These are phyloP conservation scores for Poeciliopsis prolifica DNA, from an alignment of 2,113 vertebrate species.

Conservation along the genomic window DNA sequence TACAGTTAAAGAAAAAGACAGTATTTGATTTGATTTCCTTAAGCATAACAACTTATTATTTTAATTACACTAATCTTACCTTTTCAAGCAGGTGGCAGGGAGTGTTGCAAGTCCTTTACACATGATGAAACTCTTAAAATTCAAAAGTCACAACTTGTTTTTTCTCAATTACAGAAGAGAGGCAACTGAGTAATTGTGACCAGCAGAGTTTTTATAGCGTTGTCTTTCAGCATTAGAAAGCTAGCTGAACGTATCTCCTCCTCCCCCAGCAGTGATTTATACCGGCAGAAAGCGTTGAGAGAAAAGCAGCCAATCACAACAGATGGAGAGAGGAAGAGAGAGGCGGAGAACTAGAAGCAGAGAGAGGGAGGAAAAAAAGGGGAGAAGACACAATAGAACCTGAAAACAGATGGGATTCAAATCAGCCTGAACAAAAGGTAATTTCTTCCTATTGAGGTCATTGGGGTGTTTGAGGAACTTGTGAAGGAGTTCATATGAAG, in stretches of 20 bases:
- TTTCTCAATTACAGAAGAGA: not conserved
- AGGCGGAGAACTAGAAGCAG: not conserved
- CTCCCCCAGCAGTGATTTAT: slow-evolving; percentile 67
- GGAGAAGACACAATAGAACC: not conserved
- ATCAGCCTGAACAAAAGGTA: slow-evolving; percentile 37
- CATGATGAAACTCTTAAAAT: slow-evolving; percentile 77
- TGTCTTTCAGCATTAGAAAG: slow-evolving; percentile 22
- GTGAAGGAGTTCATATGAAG: not conserved
- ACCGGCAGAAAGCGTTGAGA: slow-evolving; percentile 38
- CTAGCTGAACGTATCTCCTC: slow-evolving; percentile 60
- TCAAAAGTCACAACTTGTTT: slow-evolving; percentile 15
- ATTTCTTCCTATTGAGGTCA: slow-evolving; percentile 8
- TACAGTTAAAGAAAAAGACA: not conserved
- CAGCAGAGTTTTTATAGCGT: slow-evolving; percentile 16
- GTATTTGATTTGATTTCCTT: not conserved
- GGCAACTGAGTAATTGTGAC: not conserved
- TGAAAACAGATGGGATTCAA: not conserved
- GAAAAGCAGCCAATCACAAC: slow-evolving; percentile 64
- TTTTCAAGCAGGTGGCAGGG: slow-evolving; percentile 92
- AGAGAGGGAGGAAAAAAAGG: slow-evolving; percentile 1
- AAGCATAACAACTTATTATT: not conserved
- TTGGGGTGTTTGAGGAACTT: slow-evolving; percentile 3
- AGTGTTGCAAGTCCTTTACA: slow-evolving; percentile 93
- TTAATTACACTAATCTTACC: slow-evolving; percentile 76
- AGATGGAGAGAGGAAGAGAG: not conserved